Base-by-base conservation (phyloP, 2,888 invertebrate genomes). In the Phyllotreta cruciferae region DNA sequence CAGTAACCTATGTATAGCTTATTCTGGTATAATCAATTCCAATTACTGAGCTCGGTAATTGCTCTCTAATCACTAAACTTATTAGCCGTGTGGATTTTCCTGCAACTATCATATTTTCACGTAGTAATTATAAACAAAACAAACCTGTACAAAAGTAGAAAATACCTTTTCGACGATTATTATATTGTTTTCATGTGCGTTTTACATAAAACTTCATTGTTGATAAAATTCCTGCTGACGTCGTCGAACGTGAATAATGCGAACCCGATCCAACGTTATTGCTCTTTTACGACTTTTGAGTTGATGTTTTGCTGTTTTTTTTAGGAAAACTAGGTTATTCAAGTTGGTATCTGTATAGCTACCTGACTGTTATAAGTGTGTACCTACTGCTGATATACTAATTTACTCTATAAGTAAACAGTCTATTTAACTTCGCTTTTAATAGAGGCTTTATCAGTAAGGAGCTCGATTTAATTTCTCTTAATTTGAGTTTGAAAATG, bases 131-230 rank as follows among this genome's bases (percentile, higher is more conserved):
- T 52, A 52, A 52, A 52, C 52, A 52, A 34, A 34, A 1, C 9
- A 47, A 24, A 24, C 24, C 24, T 24, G 24, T 24, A 24, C 24
- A 24, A 24, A 24, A 24, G 24, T n/a, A 47, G 52, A 37, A 52
- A 52, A 37, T 52, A 52, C 38, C 37, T 37, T 52, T 37, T 37
- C 47, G 38, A 11, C 52, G 52, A 52, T 52, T 52, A 52, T 52
- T 38, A 24, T 52, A 52, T 52, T 52, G 52, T 52, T 52, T 52
- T 52, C 52, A 11, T 37, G 37, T 10, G 36, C 52, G 37, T 37
- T 52, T 52, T 52, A 52, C 52, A 52, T 52, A 52, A 52, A 52
- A 52, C 52, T 52, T 65, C 62, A 66, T 55, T 24, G 41, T 50
- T 50, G 57, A 57, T 57, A 49, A 57, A 49, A 57, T 50, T 57